These are phyloP conservation scores for Liasis olivaceus DNA, from an alignment of 2,797 vertebrate species.

Conservation along the genomic window DNA sequence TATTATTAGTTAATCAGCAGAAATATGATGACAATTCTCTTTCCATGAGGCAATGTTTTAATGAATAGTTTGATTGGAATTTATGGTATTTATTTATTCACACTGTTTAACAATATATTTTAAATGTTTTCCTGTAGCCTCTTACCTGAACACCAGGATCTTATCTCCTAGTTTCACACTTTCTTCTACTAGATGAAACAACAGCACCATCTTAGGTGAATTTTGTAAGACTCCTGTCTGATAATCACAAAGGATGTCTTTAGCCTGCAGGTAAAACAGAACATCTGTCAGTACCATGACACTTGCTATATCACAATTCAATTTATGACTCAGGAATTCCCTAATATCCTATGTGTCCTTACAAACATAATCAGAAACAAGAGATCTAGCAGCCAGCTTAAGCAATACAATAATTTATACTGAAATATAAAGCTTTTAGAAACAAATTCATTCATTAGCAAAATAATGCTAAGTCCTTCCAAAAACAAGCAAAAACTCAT, in stretches of 20 bases:
- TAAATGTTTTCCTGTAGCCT: not conserved
- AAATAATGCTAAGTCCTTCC: not conserved
- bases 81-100: not conserved
- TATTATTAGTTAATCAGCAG: not conserved
- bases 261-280: conserved; percentile 80
- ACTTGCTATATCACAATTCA: not conserved
- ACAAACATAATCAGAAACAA: not conserved
- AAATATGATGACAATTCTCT: not conserved
- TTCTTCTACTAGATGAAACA: conserved; percentile 97
- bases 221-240: conserved; percentile 90
- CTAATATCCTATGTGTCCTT: not conserved
- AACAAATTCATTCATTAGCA: not conserved
- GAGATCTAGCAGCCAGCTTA: not conserved
- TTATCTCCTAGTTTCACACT: conserved; percentile 91
- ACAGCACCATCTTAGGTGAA: conserved; percentile 96
- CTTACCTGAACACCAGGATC: conserved; percentile 96
- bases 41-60: not conserved
- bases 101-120: not conserved
- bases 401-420: not conserved
- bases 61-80: not conserved
- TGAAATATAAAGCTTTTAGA: not conserved
- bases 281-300: not conserved
- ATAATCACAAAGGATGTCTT: conserved; percentile 92
- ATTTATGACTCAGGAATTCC: not conserved
- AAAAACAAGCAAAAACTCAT: not conserved